A percentile compares a stretch with the other conserved stretches of the same genome.
phyloP scores from a whole-genome alignment of 2,888 invertebrate genomes.

The Caradrina clavipalpis region DNA sequence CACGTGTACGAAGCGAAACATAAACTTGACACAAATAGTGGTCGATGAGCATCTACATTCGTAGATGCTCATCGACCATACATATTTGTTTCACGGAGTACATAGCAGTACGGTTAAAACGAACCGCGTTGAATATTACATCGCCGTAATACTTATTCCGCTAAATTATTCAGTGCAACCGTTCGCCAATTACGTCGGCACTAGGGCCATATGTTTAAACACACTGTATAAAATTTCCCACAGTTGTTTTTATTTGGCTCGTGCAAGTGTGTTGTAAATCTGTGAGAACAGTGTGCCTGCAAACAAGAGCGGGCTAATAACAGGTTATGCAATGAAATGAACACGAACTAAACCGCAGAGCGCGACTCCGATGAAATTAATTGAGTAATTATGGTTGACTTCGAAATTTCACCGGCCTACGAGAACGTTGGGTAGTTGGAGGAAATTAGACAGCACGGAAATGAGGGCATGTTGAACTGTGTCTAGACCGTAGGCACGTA shows the following conservation, averaged over 20 bases:
- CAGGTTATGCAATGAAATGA: conserved; percentile 80
- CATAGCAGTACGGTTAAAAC: conserved; percentile 36
- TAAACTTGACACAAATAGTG: conserved; percentile 25
- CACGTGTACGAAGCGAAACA: conserved; percentile 32
- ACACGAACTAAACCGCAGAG: conserved; percentile 73
- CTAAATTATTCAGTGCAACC: conserved; percentile 64
- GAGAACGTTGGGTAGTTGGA: conserved; percentile 53
- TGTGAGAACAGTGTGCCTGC: conserved; percentile 78
- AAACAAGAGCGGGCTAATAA: conserved; percentile 83
- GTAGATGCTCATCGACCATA: conserved; percentile 13
- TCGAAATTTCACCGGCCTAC: conserved; percentile 69
- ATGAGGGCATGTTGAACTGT: conserved; percentile 60
- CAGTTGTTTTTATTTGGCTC: conserved; percentile 78
- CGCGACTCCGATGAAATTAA: conserved; percentile 74
- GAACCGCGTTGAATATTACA: conserved; percentile 45
- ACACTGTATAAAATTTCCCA: conserved; percentile 76
- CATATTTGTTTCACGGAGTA: conserved; percentile 32
- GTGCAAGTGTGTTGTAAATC: conserved; percentile 76
- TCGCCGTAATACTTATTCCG: conserved; percentile 50
- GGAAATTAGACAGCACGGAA: conserved; percentile 68
- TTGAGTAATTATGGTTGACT: conserved; percentile 79
- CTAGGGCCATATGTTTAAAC: conserved; percentile 71
- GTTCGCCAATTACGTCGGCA: conserved; percentile 65
- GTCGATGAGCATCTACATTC: no score
- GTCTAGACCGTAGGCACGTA: conserved; percentile 37